Base-by-base conservation (phyloP, 2,888 invertebrate species). In the Chrysolina haemoptera region DNA sequence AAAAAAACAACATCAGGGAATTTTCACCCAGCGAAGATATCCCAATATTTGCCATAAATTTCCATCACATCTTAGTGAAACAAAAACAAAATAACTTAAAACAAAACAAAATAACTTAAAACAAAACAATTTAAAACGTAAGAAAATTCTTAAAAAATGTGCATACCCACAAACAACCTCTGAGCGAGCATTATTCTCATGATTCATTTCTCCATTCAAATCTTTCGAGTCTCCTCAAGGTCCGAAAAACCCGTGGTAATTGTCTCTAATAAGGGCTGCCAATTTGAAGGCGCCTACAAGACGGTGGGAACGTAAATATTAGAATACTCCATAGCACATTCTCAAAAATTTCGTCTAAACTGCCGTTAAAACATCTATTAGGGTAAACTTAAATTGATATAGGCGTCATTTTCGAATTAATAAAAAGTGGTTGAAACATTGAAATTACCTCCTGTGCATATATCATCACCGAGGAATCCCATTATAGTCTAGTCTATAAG, bases 221-320 rank as follows among this genome's bases (percentile, higher is more conserved):
- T 35, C n/a, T 50, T 35, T 5, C 66, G n/a, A 66, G 10, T 6
- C 16, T 20, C 14, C 16, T 20, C 14, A 35, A 66, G 27, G 35
- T 48, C 14, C 14, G 50, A 65, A 68, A 68, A 69, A n/a, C 64
- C 55, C 20, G 46, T 12, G 12, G 70, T 41, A 70, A 70, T 68
- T 59, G 68, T 55, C 64, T 71, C 62, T 74, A 71, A 74, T 69
- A 71, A 68, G 74, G 74, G 63, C 82, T 82, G 83, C 83, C 84
- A 85, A 85, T 85, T 85, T 85, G 79, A 70, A 74, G 85, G 85
- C 85, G 85, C 85, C 85, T 78, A 69, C 66, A 59, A 74, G 83
- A 77, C 83, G 83, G 83, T 84, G 85, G 83, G 85, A 84, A 84
- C 79, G 72, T 66, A 71, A 74, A 73, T 53, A 73, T 62, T 70